Evolutionary conservation across 2,797 vertebrate species (phyloP).

Genomic region (Pangasius macronema): DNA sequence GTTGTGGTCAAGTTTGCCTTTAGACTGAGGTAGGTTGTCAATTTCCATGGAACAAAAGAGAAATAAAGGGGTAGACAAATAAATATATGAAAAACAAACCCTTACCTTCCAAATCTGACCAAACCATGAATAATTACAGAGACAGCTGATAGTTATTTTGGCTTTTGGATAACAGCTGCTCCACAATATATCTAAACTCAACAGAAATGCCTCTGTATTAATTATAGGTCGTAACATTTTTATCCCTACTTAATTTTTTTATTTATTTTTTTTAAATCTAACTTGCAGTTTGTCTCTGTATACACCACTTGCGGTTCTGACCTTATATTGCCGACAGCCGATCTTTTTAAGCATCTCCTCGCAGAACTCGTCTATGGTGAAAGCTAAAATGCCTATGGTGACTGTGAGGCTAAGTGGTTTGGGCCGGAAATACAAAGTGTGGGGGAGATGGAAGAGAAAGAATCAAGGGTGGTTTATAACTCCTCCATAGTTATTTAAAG

Average conservation of each 20-base stretch:
- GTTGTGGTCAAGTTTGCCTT: constrained; percentile 74
- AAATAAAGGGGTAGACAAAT: constrained; percentile 44
- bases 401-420: constrained; percentile 49
- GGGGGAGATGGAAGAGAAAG: constrained; percentile 53
- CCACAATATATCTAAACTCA: constrained; percentile 32
- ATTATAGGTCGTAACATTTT: constrained; percentile 16
- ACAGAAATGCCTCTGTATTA: constrained; percentile 31
- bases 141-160: constrained; percentile 11
- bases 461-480: constrained; percentile 56
- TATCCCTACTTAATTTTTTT: background rate
- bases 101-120: constrained; percentile 57
- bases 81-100: constrained; percentile 50
- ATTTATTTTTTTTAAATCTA: background rate
- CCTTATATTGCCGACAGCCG: constrained; percentile 33
- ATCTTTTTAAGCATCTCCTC: constrained; percentile 38
- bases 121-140: constrained; percentile 51
- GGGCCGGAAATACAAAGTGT: constrained; percentile 68
- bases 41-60: constrained; percentile 69
- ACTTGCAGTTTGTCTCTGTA: constrained; percentile 32
- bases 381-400: constrained; percentile 43
- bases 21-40: constrained; percentile 84
- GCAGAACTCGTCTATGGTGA: constrained; percentile 31
- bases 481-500: constrained; percentile 68
- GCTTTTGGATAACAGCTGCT: constrained; percentile 26
- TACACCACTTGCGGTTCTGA: constrained; percentile 56